A percentile compares a stretch with the other conserved stretches of the same genome.
phyloP scores from a whole-genome alignment of 1,140 invertebrate genomes.

The Drosophila melanica region DNA sequence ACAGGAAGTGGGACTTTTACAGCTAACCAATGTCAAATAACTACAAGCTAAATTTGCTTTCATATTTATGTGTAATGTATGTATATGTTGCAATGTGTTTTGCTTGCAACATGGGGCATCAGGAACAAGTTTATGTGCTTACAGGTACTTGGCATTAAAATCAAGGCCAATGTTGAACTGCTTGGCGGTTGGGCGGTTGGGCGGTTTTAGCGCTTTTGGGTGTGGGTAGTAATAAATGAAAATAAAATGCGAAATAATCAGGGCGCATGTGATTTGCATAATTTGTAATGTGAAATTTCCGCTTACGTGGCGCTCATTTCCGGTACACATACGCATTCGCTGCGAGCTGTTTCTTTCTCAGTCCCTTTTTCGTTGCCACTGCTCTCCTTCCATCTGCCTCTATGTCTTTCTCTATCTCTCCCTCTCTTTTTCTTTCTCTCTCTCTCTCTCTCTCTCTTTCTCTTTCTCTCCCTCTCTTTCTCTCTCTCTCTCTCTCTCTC shows the following conservation, averaged over 20 bases:
- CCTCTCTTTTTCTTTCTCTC: background rate
- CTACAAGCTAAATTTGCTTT: background rate
- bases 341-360: background rate
- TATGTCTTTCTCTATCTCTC: background rate
- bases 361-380: background rate
- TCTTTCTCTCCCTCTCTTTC: no score
- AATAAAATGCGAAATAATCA: constrained; percentile 74
- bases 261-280: constrained; percentile 75
- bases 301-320: constrained; percentile 76
- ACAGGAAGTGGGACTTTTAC: constrained; percentile 9
- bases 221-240: constrained; percentile 36
- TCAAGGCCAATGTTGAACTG: constrained; percentile 17
- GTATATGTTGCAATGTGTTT: background rate
- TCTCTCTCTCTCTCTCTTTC: background rate
- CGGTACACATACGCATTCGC: constrained; percentile 27
- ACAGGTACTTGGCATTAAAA: background rate
- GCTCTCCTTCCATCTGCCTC: constrained; percentile 1
- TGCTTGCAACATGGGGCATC: background rate
- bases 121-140: background rate
- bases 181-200: background rate
- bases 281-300: constrained; percentile 76
- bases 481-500: background rate
- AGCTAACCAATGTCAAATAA: constrained; percentile 11
- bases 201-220: background rate
- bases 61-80: background rate